Evolutionary conservation across 1,140 invertebrate species (phyloP).

Genomic region (Sitobion miscanthi): DNA sequence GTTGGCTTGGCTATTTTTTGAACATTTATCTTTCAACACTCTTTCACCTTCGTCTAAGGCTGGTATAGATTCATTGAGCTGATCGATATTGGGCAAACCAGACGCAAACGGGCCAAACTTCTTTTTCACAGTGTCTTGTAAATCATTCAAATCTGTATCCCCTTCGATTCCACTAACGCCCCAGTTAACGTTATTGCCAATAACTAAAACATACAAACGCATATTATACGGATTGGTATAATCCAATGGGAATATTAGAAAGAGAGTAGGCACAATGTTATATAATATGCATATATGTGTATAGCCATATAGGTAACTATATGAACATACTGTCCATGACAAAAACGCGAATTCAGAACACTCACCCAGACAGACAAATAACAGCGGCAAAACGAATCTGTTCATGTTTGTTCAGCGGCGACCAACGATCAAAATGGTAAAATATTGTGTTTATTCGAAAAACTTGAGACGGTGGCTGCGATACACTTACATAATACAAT

Average conservation of each 20-base stretch:
- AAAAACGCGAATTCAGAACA: neutral
- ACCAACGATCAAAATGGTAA: neutral
- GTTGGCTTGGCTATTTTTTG: conserved; percentile 62
- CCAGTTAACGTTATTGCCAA: conserved; percentile 34
- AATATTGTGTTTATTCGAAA: neutral
- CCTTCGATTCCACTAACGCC: conserved; percentile 42
- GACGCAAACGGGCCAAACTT: neutral
- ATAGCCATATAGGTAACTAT: too few species aligned
- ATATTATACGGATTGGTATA: neutral
- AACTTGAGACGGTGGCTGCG: neutral
- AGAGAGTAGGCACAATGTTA: neutral
- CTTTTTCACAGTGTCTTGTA: conserved; percentile 50
- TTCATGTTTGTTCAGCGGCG: neutral
- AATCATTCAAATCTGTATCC: conserved; percentile 13
- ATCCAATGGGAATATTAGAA: neutral
- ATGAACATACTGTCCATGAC: neutral
- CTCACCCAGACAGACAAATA: conserved; percentile 22
- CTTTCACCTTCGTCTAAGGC: conserved; percentile 61
- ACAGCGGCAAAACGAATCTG: neutral
- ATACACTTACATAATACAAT: neutral
- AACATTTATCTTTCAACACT: conserved; percentile 64
- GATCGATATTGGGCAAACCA: neutral
- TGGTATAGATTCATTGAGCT: conserved; percentile 58
- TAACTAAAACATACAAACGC: conserved; percentile 8
- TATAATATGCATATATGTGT: too few species aligned